Conservation (phyloP, 2,888 invertebrate genomes). For the Conistra vaccinii region DNA sequence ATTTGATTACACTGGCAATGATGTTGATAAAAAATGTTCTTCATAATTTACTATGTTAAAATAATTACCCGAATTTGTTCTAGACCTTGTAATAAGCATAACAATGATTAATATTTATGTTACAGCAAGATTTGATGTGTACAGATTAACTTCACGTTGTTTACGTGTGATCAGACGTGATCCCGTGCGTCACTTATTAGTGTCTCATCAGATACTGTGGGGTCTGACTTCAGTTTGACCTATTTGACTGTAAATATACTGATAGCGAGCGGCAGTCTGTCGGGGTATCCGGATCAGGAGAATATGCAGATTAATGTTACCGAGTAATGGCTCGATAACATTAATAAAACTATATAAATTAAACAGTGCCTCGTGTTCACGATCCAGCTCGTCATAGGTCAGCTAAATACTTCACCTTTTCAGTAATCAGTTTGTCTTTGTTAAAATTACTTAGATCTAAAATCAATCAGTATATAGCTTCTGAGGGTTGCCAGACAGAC, state of each 20-base stretch:
- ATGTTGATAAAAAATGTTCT: slow-evolving; percentile 29
- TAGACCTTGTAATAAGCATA: slow-evolving; percentile 35
- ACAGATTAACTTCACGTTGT: slow-evolving; percentile 61
- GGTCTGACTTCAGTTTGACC: slow-evolving; percentile 74
- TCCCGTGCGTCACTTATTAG: slow-evolving; percentile 75
- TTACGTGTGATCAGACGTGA: slow-evolving; percentile 73
- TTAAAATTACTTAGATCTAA: neutral
- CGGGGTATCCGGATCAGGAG: slow-evolving; percentile 34
- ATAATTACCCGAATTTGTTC: slow-evolving; percentile 22
- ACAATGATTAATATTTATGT: slow-evolving; percentile 30
- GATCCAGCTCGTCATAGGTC: neutral
- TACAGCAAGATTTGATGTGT: slow-evolving; percentile 39
- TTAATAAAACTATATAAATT: neutral
- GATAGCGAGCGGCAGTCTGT: slow-evolving; percentile 54
- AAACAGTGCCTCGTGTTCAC: neutral
- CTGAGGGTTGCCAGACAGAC: too few relatives aligned
- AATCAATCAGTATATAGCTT: neutral
- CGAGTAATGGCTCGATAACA: neutral
- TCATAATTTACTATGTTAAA: slow-evolving; percentile 9
- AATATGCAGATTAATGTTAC: slow-evolving; percentile 6
- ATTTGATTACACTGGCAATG: slow-evolving; percentile 31
- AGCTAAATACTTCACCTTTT: neutral
- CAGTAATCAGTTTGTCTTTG: neutral
- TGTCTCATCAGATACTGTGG: slow-evolving; percentile 71
- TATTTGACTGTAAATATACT: slow-evolving; percentile 65